A percentile compares a stretch with the other conserved stretches of the same genome.
phyloP scores from a whole-genome alignment of 1,140 invertebrate genomes.

The Triops longicaudatus region DNA sequence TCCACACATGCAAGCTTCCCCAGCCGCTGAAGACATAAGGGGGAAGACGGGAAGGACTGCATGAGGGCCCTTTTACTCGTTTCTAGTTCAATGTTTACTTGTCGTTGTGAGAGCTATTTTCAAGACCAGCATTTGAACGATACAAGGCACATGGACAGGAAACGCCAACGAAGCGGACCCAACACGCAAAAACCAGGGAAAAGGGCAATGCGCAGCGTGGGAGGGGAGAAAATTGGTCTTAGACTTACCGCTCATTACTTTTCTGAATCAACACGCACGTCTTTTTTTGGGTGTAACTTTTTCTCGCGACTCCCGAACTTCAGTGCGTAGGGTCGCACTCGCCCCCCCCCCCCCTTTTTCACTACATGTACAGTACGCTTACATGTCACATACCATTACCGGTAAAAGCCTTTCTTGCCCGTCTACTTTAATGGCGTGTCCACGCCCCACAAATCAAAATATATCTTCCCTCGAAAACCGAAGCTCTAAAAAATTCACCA shows the following conservation, averaged over 20 bases:
- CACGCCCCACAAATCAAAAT: not conserved
- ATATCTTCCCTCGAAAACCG: not conserved
- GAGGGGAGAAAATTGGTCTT: not conserved
- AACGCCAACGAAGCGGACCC: not conserved
- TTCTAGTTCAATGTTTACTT: not conserved
- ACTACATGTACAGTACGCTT: not conserved
- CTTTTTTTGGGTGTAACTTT: not conserved
- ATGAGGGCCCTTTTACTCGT: not conserved
- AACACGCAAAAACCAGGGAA: not conserved
- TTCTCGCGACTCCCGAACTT: not conserved
- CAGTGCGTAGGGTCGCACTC: not conserved
- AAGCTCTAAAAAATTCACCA: not conserved
- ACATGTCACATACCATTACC: not conserved
- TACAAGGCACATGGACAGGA: not conserved
- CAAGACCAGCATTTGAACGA: not conserved
- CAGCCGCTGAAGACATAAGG: not conserved
- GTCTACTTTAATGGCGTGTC: not conserved
- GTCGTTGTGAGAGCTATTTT: not conserved
- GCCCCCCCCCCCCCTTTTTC: too few species aligned
- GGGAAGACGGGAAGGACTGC: too few species aligned
- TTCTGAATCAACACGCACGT: not conserved
- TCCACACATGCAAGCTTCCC: not conserved
- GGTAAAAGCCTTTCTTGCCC: not conserved
- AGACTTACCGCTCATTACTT: not conserved
- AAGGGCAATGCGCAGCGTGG: conserved; percentile 1